phyloP scores from a whole-genome alignment of 2,888 invertebrate genomes.

The Oxycera nigricornis region DNA sequence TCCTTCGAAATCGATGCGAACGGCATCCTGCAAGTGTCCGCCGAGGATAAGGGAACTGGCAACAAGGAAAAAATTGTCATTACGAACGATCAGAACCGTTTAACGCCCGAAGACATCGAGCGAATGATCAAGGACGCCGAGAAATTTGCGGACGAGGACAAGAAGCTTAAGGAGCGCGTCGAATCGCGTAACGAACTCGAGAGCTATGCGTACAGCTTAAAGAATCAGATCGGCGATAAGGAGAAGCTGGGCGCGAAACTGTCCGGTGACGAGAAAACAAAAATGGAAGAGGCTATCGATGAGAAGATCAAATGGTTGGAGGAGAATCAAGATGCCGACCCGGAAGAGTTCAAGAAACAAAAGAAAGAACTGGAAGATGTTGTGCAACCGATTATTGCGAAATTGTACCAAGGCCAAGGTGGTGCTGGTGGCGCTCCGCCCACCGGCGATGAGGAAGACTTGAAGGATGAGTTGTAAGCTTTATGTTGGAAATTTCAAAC shows the following conservation, averaged over 20 bases:
- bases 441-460: slow-evolving; percentile 72
- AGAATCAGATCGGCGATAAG: slow-evolving; percentile 96
- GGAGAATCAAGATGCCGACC: slow-evolving; percentile 90
- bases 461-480: slow-evolving; percentile 81
- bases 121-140: slow-evolving; percentile 99
- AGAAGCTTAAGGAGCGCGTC: slow-evolving; percentile 93
- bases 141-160: slow-evolving; percentile 98
- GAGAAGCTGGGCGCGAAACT: slow-evolving; percentile 94
- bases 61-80: slow-evolving; percentile 99
- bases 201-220: slow-evolving; percentile 95
- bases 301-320: slow-evolving; percentile 98
- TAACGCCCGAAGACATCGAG: slow-evolving; percentile 98
- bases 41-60: slow-evolving; percentile 99
- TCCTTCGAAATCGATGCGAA: slow-evolving; percentile 95
- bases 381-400: slow-evolving; percentile 96
- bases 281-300: slow-evolving; percentile 95
- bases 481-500: no score
- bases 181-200: slow-evolving; percentile 97
- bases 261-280: slow-evolving; percentile 88
- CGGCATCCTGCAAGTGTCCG: slow-evolving; percentile 94
- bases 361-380: slow-evolving; percentile 95
- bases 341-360: slow-evolving; percentile 91
- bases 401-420: slow-evolving; percentile 89
- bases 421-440: slow-evolving; percentile 79
- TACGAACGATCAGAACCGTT: slow-evolving; percentile 96